Evolutionary conservation across 1,140 invertebrate species (phyloP).

Genomic region (Microplitis mediator): DNA sequence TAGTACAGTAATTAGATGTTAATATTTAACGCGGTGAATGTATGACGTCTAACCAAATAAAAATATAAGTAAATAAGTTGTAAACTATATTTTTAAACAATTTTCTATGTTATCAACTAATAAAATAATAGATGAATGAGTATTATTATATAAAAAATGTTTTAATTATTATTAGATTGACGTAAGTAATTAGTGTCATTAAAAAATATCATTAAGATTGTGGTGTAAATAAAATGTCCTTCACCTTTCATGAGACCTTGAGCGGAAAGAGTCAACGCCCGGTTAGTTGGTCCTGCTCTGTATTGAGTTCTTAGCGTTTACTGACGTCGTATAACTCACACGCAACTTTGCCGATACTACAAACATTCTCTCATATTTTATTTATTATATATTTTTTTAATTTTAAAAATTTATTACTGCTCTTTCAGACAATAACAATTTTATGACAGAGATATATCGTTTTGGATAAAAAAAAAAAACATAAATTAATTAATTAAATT

Average conservation of each 20-base stretch:
- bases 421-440: neutral
- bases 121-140: neutral
- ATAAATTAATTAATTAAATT: too few relatives aligned
- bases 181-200: neutral
- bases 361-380: neutral
- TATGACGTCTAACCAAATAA: constrained; percentile 44
- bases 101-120: constrained; percentile 6
- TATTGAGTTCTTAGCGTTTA: constrained; percentile 8
- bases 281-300: constrained; percentile 17
- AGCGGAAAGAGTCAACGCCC: constrained; percentile 25
- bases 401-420: neutral
- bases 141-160: neutral
- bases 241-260: constrained; percentile 33
- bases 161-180: neutral
- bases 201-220: neutral
- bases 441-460: neutral
- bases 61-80: constrained; percentile 67
- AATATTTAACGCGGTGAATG: constrained; percentile 66
- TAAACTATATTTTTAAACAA: constrained; percentile 11
- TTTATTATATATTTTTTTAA: neutral
- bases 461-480: neutral
- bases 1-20: constrained; percentile 70
- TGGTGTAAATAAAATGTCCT: constrained; percentile 20
- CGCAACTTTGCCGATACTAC: neutral
- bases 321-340: neutral